phyloP scores from a whole-genome alignment of 2,888 invertebrate species.

The Drosophila barbarae region DNA sequence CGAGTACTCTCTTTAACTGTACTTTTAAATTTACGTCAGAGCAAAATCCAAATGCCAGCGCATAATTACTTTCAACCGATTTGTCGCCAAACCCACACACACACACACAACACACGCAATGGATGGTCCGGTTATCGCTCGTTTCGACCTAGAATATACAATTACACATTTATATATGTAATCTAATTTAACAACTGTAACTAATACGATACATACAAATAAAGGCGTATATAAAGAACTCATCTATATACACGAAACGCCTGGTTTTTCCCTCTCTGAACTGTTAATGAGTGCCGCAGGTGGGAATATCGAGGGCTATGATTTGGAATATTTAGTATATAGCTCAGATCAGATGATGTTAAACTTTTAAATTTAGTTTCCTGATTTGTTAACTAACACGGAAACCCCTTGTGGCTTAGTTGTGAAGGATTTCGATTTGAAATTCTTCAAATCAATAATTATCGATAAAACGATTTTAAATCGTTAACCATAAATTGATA shows the following conservation, averaged over 20 bases:
- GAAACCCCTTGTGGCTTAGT: too few species aligned
- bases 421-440: too few species aligned
- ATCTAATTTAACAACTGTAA: slow-evolving; percentile 59
- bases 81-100: slow-evolving; percentile 20
- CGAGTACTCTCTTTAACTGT: slow-evolving; percentile 59
- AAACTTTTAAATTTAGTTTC: too few species aligned
- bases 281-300: background rate
- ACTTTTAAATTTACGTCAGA: slow-evolving; percentile 50
- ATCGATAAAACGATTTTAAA: too few species aligned
- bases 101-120: background rate
- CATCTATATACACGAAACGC: background rate
- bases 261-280: background rate
- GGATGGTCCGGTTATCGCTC: slow-evolving; percentile 35
- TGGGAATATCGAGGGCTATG: too few species aligned
- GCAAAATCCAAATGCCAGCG: slow-evolving; percentile 21
- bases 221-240: slow-evolving; percentile 37
- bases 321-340: too few species aligned
- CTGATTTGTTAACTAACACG: too few species aligned
- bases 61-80: slow-evolving; percentile 31
- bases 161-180: slow-evolving; percentile 22
- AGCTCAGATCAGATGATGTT: too few species aligned
- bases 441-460: too few species aligned
- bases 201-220: slow-evolving; percentile 54
- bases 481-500: background rate
- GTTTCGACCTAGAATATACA: slow-evolving; percentile 59